A percentile compares a stretch with the other conserved stretches of the same genome.
Conservation (phyloP, 2,113 vertebrate species). For the Syrrhaptes paradoxus region DNA sequence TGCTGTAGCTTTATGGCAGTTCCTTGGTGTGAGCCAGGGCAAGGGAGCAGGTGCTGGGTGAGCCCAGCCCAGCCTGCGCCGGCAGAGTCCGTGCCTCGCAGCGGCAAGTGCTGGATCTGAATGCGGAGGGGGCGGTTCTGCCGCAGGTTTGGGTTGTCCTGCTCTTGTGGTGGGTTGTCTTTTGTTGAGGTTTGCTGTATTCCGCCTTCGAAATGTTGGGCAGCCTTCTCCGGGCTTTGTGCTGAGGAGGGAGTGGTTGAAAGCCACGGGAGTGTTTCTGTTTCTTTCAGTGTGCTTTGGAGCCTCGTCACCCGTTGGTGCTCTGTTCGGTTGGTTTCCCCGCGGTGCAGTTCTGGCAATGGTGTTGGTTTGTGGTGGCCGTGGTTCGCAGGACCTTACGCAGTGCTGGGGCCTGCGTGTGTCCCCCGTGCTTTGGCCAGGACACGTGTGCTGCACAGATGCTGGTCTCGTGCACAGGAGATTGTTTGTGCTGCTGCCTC, state of each 20-base stretch:
- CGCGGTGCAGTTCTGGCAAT: not conserved
- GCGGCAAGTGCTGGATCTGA: not conserved
- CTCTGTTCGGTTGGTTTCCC: rapidly evolving
- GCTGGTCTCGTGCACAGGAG: rapidly evolving
- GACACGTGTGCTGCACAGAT: rapidly evolving
- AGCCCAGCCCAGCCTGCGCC: rapidly evolving
- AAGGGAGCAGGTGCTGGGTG: not conserved
- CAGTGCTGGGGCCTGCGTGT: rapidly evolving
- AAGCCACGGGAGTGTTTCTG: rapidly evolving
- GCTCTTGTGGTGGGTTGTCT: not conserved
- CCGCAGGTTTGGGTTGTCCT: not conserved
- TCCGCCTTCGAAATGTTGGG: not conserved
- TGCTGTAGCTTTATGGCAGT: not conserved
- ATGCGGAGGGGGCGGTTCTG: rapidly evolving
- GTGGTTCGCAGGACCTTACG: not conserved
- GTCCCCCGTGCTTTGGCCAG: not conserved
- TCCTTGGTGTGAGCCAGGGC: not conserved
- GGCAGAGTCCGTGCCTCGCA: rapidly evolving
- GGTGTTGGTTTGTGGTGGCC: rapidly evolving
- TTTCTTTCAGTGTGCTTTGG: rapidly evolving
- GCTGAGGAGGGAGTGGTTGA: not conserved
- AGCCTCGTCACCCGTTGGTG: rapidly evolving
- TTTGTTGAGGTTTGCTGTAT: not conserved
- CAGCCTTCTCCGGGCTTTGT: not conserved
- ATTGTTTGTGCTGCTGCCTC: not conserved